These are phyloP conservation scores for Cygnus olor DNA, from an alignment of 2,797 vertebrate genomes.

Conservation along the genomic window DNA sequence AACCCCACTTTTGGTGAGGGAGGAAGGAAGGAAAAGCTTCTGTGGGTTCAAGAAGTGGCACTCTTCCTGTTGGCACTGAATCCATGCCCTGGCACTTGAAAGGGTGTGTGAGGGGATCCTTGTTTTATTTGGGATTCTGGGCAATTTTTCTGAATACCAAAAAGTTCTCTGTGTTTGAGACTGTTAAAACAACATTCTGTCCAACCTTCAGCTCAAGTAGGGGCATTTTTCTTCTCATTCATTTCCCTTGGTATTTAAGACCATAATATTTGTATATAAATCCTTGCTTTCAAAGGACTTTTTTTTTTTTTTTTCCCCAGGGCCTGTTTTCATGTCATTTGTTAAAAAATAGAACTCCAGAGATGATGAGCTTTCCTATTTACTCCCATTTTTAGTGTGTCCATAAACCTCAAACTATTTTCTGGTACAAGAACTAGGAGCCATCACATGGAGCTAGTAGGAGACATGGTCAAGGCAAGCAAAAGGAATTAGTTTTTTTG, in stretches of 20 bases:
- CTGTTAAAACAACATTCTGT: not conserved
- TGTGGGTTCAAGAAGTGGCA: not conserved
- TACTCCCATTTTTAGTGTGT: not conserved
- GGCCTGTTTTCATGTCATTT: not conserved
- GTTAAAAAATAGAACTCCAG: not conserved
- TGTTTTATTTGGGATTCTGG: not conserved
- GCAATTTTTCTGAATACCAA: not conserved
- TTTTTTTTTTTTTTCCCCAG: not conserved
- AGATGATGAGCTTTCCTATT: not conserved
- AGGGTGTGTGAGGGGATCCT: not conserved
- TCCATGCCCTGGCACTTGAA: not conserved
- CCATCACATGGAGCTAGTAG: not conserved
- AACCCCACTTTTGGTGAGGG: not conserved
- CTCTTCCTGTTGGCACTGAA: not conserved
- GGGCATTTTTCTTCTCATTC: accelerated
- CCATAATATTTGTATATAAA: not conserved
- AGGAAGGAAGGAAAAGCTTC: too few relatives aligned
- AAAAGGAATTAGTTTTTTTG: slow-evolving; percentile 1
- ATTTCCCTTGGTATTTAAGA: not conserved
- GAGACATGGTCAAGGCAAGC: not conserved
- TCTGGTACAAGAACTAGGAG: not conserved
- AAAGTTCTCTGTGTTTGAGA: not conserved
- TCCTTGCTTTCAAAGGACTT: not conserved
- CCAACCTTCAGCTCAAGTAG: not conserved
- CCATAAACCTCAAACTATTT: not conserved